A percentile compares a stretch with the other conserved stretches of the same genome.
Conservation (phyloP, 2,113 vertebrate genomes). For the Psilopogon haemacephalus region DNA sequence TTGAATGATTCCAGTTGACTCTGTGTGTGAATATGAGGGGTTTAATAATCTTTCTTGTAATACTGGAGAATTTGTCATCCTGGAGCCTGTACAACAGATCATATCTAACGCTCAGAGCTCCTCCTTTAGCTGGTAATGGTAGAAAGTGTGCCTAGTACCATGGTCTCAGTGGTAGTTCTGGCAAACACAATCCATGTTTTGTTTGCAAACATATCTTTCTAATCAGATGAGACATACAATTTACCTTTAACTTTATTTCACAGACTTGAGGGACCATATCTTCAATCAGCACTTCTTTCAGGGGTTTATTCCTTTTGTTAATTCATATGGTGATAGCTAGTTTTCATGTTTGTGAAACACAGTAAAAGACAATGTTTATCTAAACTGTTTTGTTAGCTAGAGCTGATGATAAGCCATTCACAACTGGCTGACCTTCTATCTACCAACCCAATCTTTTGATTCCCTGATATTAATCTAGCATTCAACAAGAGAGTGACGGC, state of each 20-base stretch:
- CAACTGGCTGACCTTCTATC: neutral
- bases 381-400: neutral
- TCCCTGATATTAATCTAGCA: neutral
- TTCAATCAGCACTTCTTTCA: neutral
- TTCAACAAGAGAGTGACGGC: neutral
- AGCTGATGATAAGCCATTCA: neutral
- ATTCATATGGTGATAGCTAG: neutral
- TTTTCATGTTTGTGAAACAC: neutral
- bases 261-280: neutral
- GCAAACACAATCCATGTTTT: neutral
- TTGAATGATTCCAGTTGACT: neutral
- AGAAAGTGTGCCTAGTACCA: neutral
- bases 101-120: neutral
- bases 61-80: neutral
- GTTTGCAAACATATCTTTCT: neutral
- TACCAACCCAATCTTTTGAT: neutral
- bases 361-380: neutral
- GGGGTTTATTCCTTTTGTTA: neutral
- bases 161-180: neutral
- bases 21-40: neutral
- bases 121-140: neutral
- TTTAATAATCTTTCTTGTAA: neutral
- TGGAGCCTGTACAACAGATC: neutral
- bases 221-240: neutral
- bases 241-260: neutral